Percentiles rank a stretch among this genome's conserved stretches.
These are phyloP conservation scores for Formica selysi DNA, from an alignment of 1,140 invertebrate genomes.

Conservation along the genomic window DNA sequence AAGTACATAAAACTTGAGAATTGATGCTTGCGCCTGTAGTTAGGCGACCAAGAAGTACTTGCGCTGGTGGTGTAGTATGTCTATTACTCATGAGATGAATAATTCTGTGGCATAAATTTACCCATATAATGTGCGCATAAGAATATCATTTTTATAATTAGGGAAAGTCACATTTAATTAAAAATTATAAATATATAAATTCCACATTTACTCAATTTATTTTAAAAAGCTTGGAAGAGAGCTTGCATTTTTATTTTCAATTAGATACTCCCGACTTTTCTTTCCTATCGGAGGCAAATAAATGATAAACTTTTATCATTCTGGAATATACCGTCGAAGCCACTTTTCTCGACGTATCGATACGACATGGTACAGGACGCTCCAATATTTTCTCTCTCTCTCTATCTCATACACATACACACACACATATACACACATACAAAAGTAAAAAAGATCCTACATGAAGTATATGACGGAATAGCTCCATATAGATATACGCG, in stretches of 20 bases:
- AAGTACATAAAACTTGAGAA: neutral
- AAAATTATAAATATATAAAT: neutral
- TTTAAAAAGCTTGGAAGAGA: neutral
- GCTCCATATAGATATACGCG: conserved; percentile 59
- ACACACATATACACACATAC: no score
- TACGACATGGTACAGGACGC: conserved; percentile 54
- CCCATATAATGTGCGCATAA: neutral
- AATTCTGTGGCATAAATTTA: neutral
- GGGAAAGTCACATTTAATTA: neutral
- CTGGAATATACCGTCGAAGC: conserved; percentile 39
- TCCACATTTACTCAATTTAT: neutral
- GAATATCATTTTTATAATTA: neutral
- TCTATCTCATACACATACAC: no score
- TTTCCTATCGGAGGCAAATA: conserved; percentile 27
- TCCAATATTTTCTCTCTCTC: conserved; percentile 55
- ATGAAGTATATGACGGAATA: conserved; percentile 47
- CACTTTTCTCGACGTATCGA: conserved; percentile 62
- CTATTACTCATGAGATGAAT: neutral
- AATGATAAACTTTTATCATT: conserved; percentile 70
- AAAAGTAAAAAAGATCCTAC: conserved; percentile 23
- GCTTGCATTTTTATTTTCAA: conserved; percentile 24
- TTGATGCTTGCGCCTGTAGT: conserved; percentile 63
- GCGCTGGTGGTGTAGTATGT: conserved; percentile 14
- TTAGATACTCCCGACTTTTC: conserved; percentile 23
- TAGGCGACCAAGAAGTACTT: conserved; percentile 66